A percentile compares a stretch with the other conserved stretches of the same genome.
These are phyloP conservation scores for Pachycephala philippinensis DNA, from an alignment of 2,113 vertebrate species.

Conservation along the genomic window DNA sequence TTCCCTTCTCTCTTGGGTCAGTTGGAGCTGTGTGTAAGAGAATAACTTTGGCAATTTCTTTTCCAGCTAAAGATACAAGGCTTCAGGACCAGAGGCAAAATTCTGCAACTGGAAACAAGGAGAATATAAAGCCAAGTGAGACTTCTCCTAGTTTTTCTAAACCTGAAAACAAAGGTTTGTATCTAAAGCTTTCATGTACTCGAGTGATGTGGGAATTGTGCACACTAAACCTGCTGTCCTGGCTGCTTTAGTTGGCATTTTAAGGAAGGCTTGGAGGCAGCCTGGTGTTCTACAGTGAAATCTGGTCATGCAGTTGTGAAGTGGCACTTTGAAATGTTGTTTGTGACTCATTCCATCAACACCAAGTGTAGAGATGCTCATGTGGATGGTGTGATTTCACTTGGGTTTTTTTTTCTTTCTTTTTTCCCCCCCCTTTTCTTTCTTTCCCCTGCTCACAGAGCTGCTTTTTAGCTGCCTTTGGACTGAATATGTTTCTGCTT, in stretches of 20 bases:
- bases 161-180: slow-evolving; percentile 90
- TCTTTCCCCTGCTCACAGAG: background rate
- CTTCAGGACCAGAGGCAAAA: slow-evolving; percentile 92
- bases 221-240: background rate
- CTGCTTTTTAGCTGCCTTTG: background rate
- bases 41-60: slow-evolving; percentile 21
- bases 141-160: slow-evolving; percentile 84
- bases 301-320: background rate
- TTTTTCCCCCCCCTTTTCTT: accelerated
- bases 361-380: background rate
- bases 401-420: accelerated
- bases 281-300: background rate
- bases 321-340: background rate
- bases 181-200: background rate
- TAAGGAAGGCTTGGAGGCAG: background rate
- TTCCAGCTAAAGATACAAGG: slow-evolving; percentile 90
- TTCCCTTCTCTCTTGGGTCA: background rate
- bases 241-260: background rate
- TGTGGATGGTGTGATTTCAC: background rate
- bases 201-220: background rate
- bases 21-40: background rate
- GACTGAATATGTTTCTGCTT: background rate
- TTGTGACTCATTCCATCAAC: background rate
- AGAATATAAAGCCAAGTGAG: slow-evolving; percentile 88
- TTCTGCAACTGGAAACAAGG: slow-evolving; percentile 88